phyloP scores from a whole-genome alignment of 2,113 vertebrate genomes.

The Symphodus melops region DNA sequence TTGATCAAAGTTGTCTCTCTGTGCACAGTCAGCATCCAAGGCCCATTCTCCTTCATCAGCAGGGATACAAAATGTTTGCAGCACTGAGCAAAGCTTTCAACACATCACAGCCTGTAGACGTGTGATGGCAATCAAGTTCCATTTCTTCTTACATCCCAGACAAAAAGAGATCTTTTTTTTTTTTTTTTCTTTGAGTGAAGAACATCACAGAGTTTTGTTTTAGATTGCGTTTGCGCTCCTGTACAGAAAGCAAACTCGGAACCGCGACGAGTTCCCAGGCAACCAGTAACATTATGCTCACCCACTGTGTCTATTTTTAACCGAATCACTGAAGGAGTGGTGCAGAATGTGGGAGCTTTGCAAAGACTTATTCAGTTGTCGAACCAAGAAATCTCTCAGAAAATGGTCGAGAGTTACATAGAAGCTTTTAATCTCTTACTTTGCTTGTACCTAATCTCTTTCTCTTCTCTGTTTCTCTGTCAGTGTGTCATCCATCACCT shows the following conservation, averaged over 20 bases:
- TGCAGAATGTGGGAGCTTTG: conserved; percentile 1
- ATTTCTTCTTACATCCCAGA: conserved; percentile 21
- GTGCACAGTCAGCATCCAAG: conserved; percentile 10
- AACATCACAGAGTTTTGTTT: conserved; percentile 24
- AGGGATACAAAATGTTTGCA: conserved; percentile 22
- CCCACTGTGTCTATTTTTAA: conserved; percentile 20
- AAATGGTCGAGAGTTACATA: neutral
- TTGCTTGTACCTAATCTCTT: neutral
- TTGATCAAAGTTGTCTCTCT: conserved; percentile 43
- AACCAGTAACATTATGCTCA: conserved; percentile 5
- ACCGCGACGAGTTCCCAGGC: conserved; percentile 21
- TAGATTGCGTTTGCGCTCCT: neutral
- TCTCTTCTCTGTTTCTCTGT: conserved; percentile 13
- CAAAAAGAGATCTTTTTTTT: neutral
- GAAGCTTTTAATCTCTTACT: neutral
- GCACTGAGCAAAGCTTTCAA: conserved; percentile 7
- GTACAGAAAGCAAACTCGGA: neutral
- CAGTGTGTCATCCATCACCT: conserved; percentile 24
- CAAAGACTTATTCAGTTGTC: neutral
- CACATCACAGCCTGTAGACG: conserved; percentile 13
- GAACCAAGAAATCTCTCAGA: neutral
- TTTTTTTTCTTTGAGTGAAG: neutral
- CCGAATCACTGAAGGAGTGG: conserved; percentile 4
- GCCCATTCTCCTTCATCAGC: conserved; percentile 10
- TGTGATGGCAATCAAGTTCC: conserved; percentile 10